phyloP scores from a whole-genome alignment of 1,140 invertebrate species.

The Pseudachorutes palmiensis region DNA sequence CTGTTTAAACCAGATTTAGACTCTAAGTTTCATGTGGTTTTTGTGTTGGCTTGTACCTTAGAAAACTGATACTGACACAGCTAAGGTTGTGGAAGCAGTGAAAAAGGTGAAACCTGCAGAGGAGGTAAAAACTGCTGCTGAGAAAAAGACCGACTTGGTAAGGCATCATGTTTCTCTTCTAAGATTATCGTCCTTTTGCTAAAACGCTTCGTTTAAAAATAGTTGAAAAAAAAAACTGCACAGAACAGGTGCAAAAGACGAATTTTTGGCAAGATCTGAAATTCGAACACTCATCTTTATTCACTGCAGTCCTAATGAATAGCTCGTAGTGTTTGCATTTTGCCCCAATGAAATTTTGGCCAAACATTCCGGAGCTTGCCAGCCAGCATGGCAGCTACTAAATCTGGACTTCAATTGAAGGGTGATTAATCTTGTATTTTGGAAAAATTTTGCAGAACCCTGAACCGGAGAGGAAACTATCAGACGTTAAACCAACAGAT shows the following conservation, averaged over 20 bases:
- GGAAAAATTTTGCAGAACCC: too few relatives aligned
- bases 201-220: background rate
- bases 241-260: background rate
- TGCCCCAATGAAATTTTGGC: too few relatives aligned
- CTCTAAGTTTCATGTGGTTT: background rate
- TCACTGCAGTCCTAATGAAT: too few relatives aligned
- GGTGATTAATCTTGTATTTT: too few relatives aligned
- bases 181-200: background rate
- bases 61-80: background rate
- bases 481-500: too few relatives aligned
- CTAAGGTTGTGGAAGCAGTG: background rate
- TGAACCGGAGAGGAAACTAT: too few relatives aligned
- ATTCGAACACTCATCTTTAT: background rate
- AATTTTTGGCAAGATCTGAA: constrained; percentile 2
- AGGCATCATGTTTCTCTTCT: background rate
- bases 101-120: background rate
- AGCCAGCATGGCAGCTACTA: too few relatives aligned
- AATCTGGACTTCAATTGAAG: too few relatives aligned
- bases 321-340: too few relatives aligned
- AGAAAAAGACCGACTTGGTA: background rate
- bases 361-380: too few relatives aligned
- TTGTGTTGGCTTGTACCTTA: background rate
- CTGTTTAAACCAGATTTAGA: too few relatives aligned
- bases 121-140: background rate
- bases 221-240: background rate